Base-by-base conservation (phyloP, 2,888 invertebrate species). In the Adelognathus sp. region DNA sequence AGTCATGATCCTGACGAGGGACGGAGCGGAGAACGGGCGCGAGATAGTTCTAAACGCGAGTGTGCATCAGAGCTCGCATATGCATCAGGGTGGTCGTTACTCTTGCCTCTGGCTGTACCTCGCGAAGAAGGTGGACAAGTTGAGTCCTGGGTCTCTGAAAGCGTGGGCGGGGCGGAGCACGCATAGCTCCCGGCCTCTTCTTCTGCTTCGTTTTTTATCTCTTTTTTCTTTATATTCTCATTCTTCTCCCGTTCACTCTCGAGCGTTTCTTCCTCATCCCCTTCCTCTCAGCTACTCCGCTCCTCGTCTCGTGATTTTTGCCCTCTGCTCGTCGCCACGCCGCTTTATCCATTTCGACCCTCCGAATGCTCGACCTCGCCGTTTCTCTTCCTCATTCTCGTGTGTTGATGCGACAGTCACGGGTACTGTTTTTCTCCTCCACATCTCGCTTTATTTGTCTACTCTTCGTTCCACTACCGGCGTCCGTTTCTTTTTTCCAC, bases 91-190 rank as follows among this genome's bases (percentile, higher is more conserved):
- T 83, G 83, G 83, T 83, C 83, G 83, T 76, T 80, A 89, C 86
- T 90, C 88, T 90, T 90, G 89, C 82, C 86, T 77, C 83, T 83
- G 89, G 88, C 88, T 90, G 89, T 89, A 89, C 87, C 83, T 78
- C 82, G 83, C 87, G 87, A 86, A 86, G 87, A 90, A 90, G 90
- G 90, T 90, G 90, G 90, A 91, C 90, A 91, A 90, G 88, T 90
- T 88, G 89, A 90, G 88, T 89, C 88, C 85, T 87, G 86, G 86
- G 89, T 88, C 90, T 91, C 87, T 90, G 90, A 89, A 88, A 90
- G 90, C 90, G 90, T 90, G 89, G 91, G 91, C 90, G 91, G 91
- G 86, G 90, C 90, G 86, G 90, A 90, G 89, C 90, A 90, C 90
- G 91, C 90, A 90, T 90, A 88, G 90, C 89, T 88, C 89, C 90